Base-by-base conservation (phyloP, 2,797 vertebrate genomes). In the Labroides dimidiatus region DNA sequence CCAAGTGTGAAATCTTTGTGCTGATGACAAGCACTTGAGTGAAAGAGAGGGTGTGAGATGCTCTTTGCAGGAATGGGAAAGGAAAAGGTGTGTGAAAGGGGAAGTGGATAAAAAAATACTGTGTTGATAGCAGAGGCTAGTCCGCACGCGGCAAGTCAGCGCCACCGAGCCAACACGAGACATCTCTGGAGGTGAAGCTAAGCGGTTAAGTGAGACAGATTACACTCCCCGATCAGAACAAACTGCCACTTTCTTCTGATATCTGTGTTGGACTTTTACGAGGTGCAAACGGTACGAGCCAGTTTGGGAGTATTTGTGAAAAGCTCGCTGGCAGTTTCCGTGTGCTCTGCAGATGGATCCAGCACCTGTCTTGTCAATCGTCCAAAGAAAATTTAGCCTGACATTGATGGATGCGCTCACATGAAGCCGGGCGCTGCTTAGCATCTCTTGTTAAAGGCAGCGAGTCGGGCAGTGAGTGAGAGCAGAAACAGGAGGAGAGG, bases 321-420 rank as follows among this genome's bases (percentile, higher is more conserved):
- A 75, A 59, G 53, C 51, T 45, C 1, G 21, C 49, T 20, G 21
- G 58, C 75, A 49, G 30, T 39, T 45, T 59, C 15, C 41, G 44
- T 15, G 39, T 16, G 19, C 60, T 59, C 61, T 27, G 36, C 30
- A 39, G 61, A 72, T 54, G 56, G 64, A 74, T 68, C 69, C 72
- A 37, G 72, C 84, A 91, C 88, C 87, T 87, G 88, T 64, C 78
- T 52, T 66, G 80, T 88, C 82, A 73, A 49, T 81, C 63, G 50
- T 68, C 79, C 82, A 81, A 80, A 63, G 76, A 73, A 80, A 61
- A 86, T 75, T 62, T 55, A 37, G 21, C 50, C 57, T 57, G 81
- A 89, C 80, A 64, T 14, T 90, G 91, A 92, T 87, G 76, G 80
- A 91, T 87, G 88, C 1, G 24, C 60, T 80, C 69, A 41, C 69